phyloP scores from a whole-genome alignment of 2,113 vertebrate species.

The Sebastes schlegelii region DNA sequence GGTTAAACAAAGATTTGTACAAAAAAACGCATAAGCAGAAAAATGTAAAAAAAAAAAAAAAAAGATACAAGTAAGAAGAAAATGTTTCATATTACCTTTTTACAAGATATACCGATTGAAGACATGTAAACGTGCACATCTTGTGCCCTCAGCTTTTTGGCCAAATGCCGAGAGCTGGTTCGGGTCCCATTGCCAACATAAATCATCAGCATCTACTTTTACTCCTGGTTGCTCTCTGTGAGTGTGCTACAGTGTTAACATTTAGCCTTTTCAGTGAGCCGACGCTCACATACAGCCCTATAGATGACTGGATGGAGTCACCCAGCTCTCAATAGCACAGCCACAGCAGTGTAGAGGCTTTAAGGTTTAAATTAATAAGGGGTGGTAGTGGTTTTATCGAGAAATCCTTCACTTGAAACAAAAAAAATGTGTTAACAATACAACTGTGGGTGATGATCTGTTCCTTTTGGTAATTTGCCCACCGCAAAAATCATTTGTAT shows the following conservation, averaged over 20 bases:
- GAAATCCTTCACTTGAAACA: constrained; percentile 72
- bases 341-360: constrained; percentile 60
- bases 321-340: constrained; percentile 54
- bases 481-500: constrained; percentile 79
- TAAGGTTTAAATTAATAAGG: constrained; percentile 49
- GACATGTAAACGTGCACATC: constrained; percentile 69
- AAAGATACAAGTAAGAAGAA: constrained; percentile 42
- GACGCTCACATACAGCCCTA: constrained; percentile 46
- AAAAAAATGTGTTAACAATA: constrained; percentile 50
- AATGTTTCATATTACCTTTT: constrained; percentile 84
- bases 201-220: constrained; percentile 84
- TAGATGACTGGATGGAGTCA: constrained; percentile 49
- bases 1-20: constrained; percentile 81
- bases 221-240: constrained; percentile 62
- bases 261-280: constrained; percentile 51
- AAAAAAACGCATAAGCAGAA: constrained; percentile 63
- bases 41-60: constrained; percentile 41
- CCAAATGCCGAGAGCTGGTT: constrained; percentile 62
- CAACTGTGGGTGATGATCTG: constrained; percentile 59
- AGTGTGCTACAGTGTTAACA: constrained; percentile 63
- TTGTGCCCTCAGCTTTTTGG: constrained; percentile 57
- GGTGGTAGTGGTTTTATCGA: constrained; percentile 69
- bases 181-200: constrained; percentile 81
- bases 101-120: constrained; percentile 74
- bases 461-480: constrained; percentile 69